Evolutionary conservation across 2,888 invertebrate species (phyloP), one percentile per base, ranked within the genome.

Genomic region (Glaucopsyche alexis): DNA sequence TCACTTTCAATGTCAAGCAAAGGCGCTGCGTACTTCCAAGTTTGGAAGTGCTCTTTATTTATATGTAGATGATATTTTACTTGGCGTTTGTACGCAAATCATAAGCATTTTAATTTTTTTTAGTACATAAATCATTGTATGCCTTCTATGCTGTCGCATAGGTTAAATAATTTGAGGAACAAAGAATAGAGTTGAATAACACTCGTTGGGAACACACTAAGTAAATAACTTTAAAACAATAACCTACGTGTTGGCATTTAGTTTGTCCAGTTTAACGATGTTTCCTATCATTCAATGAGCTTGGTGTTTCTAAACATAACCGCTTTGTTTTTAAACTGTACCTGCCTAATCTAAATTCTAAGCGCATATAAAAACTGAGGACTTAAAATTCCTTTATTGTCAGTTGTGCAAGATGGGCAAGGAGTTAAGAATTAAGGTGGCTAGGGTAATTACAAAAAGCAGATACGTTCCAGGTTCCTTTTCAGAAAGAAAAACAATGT

Each of bases 31-130:
- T 71, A 76, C 75, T 76, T 77, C 76, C 76, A 76, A 73, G 74
- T 75, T 76, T 77, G 76, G 76, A 29, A 75, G 75, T 76, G 76
- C 73, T 71, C 75, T 79, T 77, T 79, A 78, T 79, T 79, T 78
- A 78, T 78, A 80, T 73, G 71, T 75, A 76, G 76, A 79, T 79
- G 77, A 78, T 78, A 76, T 77, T n/a, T 76, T 66, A 73, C 74
- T 75, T 73, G 74, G 74, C 75, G 75, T 79, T 80, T 78, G 78
- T 78, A 80, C 80, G 80, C 74, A 79, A 80, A 80, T 78, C 75
- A 75, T 60, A 71, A 60, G 75, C 73, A 76, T 77, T 77, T 73
- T 76, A 72, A 71, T 71, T 74, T 75, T 19, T 60, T 60, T 13
- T 29, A 29, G 60, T 13, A 13, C 29, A 60, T 14, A 60, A 60